Evolutionary conservation across 2,113 vertebrate species (phyloP), one percentile per base, ranked within the genome.

Genomic region (Galemys pyrenaicus): DNA sequence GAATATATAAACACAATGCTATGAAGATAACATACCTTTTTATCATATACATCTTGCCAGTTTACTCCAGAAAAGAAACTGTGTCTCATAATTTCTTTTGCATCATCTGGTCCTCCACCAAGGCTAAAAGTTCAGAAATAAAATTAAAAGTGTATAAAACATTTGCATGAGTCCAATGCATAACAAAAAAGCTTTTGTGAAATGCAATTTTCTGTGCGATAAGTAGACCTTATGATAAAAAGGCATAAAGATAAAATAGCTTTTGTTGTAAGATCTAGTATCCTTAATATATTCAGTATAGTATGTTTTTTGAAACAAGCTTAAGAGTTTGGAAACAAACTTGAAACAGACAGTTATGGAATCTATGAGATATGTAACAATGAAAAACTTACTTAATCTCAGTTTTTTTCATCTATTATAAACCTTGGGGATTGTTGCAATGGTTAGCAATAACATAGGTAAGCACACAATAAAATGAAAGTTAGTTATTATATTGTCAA

Each of bases 21-120:
- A 51, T 0, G 35, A 83, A 94, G 51, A 87, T 15, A 78, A 39
- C 98, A 67, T 98, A 99, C 99, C 99, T 99, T 99, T 98, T 99
- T 99, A 98, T 99, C 99, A 92, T 99, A 99, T 6, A 99, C 99
- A 96, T 99, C 99, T 97, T 99, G 99, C 99, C 99, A 99, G 98
- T 99, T 99, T 56, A 99, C 97, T 95, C 99, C 99, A 96, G 98
- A 98, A 97, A 99, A 99, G 98, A 99, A 99, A 98, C 99, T 99
- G 92, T 99, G 99, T 92, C 99, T 98, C 99, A 99, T 99, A 96
- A 99, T 99, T 98, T 99, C 99, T 97, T 99, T 99, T 89, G 99
- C 99, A 90, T 99, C 99, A 87, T 99, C 99, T 80, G 99, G 99
- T 97, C 99, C 99, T 97, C 99, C 99, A 87, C 99, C 99, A 82